Percentiles rank a stretch among this genome's conserved stretches.
These are phyloP conservation scores for Lithosia quadra DNA, from an alignment of 2,888 invertebrate genomes.

Conservation along the genomic window DNA sequence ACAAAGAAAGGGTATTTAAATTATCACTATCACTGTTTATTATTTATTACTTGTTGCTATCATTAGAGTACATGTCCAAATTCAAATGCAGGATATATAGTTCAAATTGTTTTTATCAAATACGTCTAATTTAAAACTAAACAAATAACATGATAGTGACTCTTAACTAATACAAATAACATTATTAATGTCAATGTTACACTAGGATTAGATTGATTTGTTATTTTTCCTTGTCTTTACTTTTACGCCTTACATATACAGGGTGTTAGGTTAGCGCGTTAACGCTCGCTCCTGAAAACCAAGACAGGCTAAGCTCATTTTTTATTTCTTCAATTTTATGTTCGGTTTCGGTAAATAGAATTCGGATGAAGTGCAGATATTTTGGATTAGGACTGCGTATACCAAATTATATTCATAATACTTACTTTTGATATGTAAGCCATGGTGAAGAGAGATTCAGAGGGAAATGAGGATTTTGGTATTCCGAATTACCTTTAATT, in stretches of 20 bases:
- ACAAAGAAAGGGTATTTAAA: conserved; percentile 30
- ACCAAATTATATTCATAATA: too few species aligned
- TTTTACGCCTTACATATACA: neutral
- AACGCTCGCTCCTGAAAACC: too few species aligned
- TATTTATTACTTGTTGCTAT: conserved; percentile 17
- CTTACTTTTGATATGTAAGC: too few species aligned
- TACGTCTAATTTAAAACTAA: neutral
- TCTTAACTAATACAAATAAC: neutral
- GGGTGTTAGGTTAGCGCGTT: too few species aligned
- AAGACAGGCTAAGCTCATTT: too few species aligned
- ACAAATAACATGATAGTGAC: neutral
- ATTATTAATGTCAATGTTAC: neutral
- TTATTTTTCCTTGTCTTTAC: neutral
- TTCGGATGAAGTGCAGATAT: too few species aligned
- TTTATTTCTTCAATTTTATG: too few species aligned
- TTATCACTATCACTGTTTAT: conserved; percentile 15
- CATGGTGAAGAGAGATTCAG: too few species aligned
- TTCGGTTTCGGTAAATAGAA: too few species aligned
- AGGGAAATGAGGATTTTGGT: too few species aligned
- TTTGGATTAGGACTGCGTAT: too few species aligned
- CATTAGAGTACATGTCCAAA: neutral
- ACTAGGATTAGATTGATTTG: neutral
- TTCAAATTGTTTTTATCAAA: neutral
- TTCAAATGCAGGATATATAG: neutral
- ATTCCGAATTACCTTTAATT: too few species aligned